Evolutionary conservation across 1,140 invertebrate species (phyloP), one percentile per base, ranked within the genome.

Genomic region (Lethrus apterus): DNA sequence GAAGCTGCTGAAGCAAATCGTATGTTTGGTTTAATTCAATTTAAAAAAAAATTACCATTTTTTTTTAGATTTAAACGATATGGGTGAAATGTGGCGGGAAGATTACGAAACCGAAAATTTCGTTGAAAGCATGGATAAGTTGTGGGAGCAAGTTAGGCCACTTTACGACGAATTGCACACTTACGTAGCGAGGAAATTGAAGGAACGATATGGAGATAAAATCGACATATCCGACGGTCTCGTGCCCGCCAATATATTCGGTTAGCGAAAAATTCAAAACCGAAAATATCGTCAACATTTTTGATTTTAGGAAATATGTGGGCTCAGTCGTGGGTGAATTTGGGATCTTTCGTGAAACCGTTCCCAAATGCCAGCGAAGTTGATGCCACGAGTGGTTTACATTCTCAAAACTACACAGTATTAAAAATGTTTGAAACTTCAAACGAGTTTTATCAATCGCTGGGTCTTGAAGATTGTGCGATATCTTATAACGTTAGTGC

Each of bases 251-350:
- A 67, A 70, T 50, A 20, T 71, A 14, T 35, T 70, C 41, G 68
- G 68, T 46, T 67, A 66, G 11, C 11, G 2, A 19, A 18, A 17
- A 19, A 14, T 10, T 33, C 8, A 24, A 32, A 10, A 15, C 21
- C 18, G 21, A 13, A 1, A 9, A 21, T 21, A 23, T 24, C 4
- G 11, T 41, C 23, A 18, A 24, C 23, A 38, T 67, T 62, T 14
- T 0, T 40, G 11, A 13, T 4, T n/a, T n/a, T 56, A 84, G 86
- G 89, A 17, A 92, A 94, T 58, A 89, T 94, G 84, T 94, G 90
- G 90, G 86, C 84, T 0, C 89, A 94, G 66, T 75, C 77, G 0
- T 95, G 91, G 91, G 70, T 69, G 10, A 83, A 86, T 54, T 75
- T 93, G 20, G 79, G 74, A 35, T 69, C 81, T 8, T 71, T 86